Evolutionary conservation across 1,140 invertebrate genomes (phyloP).

Genomic region (Bombus sibiricus): DNA sequence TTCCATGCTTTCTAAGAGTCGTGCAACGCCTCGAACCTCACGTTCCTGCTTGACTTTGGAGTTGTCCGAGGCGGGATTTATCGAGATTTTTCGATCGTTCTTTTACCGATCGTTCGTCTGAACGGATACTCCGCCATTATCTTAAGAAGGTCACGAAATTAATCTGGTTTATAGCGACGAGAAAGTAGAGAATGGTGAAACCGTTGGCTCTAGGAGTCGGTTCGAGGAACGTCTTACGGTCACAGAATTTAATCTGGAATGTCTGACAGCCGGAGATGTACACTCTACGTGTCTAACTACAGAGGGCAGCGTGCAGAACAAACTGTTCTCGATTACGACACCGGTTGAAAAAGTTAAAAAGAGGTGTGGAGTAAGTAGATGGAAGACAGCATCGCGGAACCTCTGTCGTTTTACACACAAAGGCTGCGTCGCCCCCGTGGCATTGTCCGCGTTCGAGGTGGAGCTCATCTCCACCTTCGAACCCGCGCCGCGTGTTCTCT

Average conservation of each 20-base stretch:
- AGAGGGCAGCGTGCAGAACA: neutral
- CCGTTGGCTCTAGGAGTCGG: too few species aligned
- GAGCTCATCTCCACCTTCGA: conserved; percentile 26
- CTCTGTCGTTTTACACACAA: conserved; percentile 53
- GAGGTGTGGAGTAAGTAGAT: conserved; percentile 26
- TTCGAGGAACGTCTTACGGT: too few species aligned
- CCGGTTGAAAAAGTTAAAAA: conserved; percentile 15
- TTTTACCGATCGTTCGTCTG: neutral
- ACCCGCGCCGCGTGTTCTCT: neutral
- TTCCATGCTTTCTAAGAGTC: neutral
- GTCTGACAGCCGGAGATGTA: too few species aligned
- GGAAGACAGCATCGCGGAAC: conserved; percentile 6
- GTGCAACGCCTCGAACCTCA: neutral
- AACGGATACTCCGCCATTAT: neutral
- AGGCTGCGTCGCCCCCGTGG: conserved; percentile 52
- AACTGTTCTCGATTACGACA: conserved; percentile 2
- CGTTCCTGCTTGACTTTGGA: neutral
- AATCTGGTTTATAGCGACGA: too few species aligned
- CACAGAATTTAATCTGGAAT: too few species aligned
- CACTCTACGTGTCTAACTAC: neutral
- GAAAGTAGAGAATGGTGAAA: too few species aligned
- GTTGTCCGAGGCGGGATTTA: neutral
- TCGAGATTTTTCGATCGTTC: neutral
- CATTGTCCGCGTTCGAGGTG: conserved; percentile 42
- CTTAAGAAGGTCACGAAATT: neutral